Base-by-base conservation (phyloP, 2,797 vertebrate genomes). In the Sparidentex hasta region DNA sequence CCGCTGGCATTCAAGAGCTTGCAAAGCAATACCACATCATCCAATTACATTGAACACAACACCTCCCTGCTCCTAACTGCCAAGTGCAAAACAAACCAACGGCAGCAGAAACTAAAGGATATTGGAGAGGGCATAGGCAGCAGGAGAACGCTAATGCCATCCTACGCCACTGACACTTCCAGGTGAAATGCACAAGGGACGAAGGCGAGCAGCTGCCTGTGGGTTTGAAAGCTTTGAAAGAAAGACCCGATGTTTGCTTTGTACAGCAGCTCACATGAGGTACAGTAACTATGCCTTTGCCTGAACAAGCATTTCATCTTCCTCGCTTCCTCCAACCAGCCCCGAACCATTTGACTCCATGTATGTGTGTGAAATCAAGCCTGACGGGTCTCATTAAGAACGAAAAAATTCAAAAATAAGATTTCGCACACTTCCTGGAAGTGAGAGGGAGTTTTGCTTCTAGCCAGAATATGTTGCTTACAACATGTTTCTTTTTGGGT, bases 21-120 rank as follows among this genome's bases (percentile, higher is more conserved):
- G 54, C 29, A 84, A 81, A 68, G 68, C 75, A 76, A 84, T 44
- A 59, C 52, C 71, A 46, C 71, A 75, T 84, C 74, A 85, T 86
- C 81, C 72, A 75, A 76, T 86, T 81, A 77, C 77, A 67, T 9
- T 52, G 63, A 91, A 81, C 66, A 75, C 62, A 78, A 82, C 76
- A 81, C 74, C 47, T 69, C 57, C 56, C 51, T 57, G 78, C 65
- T 78, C 51, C 65, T n/a, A 54, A 76, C 66, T 70, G 73, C 81
- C 78, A 78, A 87, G 57, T 52, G 76, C 41, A 82, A 74, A 74
- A 70, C 62, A 83, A 78, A 78, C 68, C 41, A 63, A 29, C 17
- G 18, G 25, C 69, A 50, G 65, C 77, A 73, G 64, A 85, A 75
- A 63, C 25, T 13, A 72, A 78, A 47, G 44, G 81, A 81, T 4